Percentiles rank a stretch among this genome's conserved stretches.
phyloP scores from a whole-genome alignment of 2,888 invertebrate species.

The Steinernema carpocapsae region DNA sequence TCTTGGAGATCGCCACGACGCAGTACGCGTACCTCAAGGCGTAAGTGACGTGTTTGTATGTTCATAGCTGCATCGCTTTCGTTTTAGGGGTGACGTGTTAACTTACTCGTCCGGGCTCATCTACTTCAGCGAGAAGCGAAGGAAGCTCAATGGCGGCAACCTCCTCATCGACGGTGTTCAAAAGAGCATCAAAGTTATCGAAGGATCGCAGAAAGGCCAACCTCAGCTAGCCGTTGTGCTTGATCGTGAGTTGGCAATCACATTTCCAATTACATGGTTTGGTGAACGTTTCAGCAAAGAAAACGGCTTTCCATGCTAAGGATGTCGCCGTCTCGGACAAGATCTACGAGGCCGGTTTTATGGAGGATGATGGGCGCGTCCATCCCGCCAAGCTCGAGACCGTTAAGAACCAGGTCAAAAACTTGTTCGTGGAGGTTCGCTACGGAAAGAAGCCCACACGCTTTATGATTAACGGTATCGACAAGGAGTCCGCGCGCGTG shows the following conservation, averaged over 20 bases:
- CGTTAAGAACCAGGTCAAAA: background rate
- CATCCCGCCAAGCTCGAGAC: background rate
- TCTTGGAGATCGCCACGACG: background rate
- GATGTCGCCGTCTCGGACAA: background rate
- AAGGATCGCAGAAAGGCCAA: background rate
- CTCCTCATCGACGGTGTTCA: background rate
- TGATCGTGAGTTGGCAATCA: background rate
- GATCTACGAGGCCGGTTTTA: background rate
- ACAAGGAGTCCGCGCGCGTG: background rate
- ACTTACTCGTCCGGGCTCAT: background rate
- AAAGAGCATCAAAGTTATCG: background rate
- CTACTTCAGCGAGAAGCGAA: background rate
- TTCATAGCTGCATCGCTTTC: background rate
- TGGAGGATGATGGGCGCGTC: background rate
- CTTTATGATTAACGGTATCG: background rate
- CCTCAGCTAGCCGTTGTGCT: background rate
- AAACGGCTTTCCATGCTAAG: background rate
- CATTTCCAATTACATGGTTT: too few relatives aligned
- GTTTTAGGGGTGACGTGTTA: background rate
- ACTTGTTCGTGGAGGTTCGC: background rate
- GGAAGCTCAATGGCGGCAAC: background rate
- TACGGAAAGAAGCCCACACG: background rate
- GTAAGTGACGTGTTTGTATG: background rate
- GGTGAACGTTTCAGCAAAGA: background rate
- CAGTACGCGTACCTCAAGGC: background rate